Evolutionary conservation across 2,797 vertebrate species (phyloP), one percentile per base, ranked within the genome.

Genomic region (Thripadectes ignobilis): DNA sequence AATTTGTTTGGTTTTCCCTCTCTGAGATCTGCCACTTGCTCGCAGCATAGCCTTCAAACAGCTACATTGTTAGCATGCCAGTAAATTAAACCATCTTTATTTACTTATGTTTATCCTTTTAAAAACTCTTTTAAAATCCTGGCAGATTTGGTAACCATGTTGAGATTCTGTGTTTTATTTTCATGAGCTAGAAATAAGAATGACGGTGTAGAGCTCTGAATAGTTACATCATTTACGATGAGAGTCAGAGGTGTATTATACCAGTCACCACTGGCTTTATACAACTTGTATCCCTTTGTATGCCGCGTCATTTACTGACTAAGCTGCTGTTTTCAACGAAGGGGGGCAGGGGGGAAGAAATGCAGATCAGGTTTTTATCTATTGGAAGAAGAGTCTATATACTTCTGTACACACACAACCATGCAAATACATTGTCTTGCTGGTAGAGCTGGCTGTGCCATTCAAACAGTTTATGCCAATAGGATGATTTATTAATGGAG

Each of bases 401-500:
- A 27, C 4, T 72, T 71, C n/a, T 61, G 22, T 32, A 51, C 39
- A 43, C 12, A 13, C 23, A 59, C n/a, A 17, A 9, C 23, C 58
- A 4, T 29, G 43, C 52, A 63, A 61, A 78, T 52, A 30, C 4
- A 30, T 27, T 43, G 65, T 51, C 76, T 91, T 57, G 63, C 73
- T 69, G 19, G 79, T 4, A 86, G 85, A 81, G 74, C 74, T 69
- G 76, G 45, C 63, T 73, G 49, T 82, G 85, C 79, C 85, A 69
- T 76, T 75, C 79, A 17, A 81, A 84, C 4, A 43, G 48, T 90
- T 95, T 81, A 48, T 87, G 71, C 89, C 91, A 82, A 67, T 6
- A 79, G 71, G 30, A 90, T 94, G 92, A 92, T 93, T 97, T 95
- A 95, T 95, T 93, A 93, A 93, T 93, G 89, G 91, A 79, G 94